Evolutionary conservation across 2,797 vertebrate species (phyloP).

Genomic region (Gadopsis marmoratus): DNA sequence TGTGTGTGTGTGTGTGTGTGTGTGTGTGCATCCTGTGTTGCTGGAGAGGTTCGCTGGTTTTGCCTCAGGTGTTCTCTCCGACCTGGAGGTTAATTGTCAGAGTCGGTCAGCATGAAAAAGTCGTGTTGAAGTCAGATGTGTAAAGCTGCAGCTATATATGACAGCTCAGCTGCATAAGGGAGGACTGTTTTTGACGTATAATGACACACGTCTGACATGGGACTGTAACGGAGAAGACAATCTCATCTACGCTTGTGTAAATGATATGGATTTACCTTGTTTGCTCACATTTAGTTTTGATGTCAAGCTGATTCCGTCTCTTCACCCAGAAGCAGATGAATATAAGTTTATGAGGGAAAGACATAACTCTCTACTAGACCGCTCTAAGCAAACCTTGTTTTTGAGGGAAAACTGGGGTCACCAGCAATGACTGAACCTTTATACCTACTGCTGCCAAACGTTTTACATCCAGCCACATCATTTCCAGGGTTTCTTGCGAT

Average conservation of each 20-base stretch:
- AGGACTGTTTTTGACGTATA: not conserved
- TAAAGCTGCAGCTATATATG: slow-evolving; percentile 17
- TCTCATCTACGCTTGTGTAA: not conserved
- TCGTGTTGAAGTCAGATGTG: slow-evolving; percentile 32
- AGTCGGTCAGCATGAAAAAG: slow-evolving; percentile 55
- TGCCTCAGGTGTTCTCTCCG: slow-evolving; percentile 49
- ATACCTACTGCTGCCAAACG: not conserved
- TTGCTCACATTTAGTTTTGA: not conserved
- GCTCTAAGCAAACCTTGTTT: not conserved
- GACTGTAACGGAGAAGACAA: not conserved
- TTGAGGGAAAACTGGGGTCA: not conserved
- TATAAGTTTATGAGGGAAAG: slow-evolving; percentile 1
- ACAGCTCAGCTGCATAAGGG: not conserved
- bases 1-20: not conserved
- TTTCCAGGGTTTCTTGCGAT: not conserved
- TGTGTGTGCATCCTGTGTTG: slow-evolving; percentile 22
- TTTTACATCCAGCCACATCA: not conserved
- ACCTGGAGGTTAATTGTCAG: slow-evolving; percentile 68
- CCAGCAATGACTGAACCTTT: not conserved
- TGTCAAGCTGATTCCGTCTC: not conserved
- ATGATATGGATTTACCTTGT: slow-evolving; percentile 12
- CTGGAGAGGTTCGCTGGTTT: slow-evolving; percentile 30
- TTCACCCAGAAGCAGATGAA: not conserved
- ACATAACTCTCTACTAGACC: not conserved
- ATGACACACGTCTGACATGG: not conserved